Percentiles rank a stretch among this genome's conserved stretches.
These are phyloP conservation scores for Colinus virginianus DNA, from an alignment of 2,113 vertebrate species.

Conservation along the genomic window DNA sequence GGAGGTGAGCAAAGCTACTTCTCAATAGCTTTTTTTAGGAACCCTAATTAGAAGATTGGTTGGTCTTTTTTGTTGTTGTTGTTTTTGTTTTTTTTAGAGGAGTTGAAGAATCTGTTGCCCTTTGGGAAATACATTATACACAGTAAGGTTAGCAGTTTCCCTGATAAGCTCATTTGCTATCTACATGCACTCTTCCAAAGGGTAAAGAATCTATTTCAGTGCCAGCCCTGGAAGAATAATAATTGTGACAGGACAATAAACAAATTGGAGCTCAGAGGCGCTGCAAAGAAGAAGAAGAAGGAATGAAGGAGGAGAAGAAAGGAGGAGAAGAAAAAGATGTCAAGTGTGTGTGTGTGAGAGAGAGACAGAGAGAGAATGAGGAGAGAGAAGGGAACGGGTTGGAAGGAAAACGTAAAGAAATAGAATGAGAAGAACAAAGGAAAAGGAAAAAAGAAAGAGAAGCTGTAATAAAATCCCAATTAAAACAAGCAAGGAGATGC, in stretches of 20 bases:
- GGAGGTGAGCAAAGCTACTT: neutral
- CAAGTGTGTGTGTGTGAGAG: no score
- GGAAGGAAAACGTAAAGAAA: no score
- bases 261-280: neutral
- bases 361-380: neutral
- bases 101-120: neutral
- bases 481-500: no score
- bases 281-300: neutral
- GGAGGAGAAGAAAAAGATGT: neutral
- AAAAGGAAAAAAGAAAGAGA: neutral
- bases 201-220: slow-evolving; percentile 34
- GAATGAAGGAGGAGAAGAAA: neutral
- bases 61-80: no score
- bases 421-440: neutral
- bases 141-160: neutral
- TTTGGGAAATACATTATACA: neutral
- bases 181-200: slow-evolving; percentile 1
- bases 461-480: no score
- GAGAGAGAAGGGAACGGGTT: no score
- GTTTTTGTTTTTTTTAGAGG: neutral
- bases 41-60: neutral
- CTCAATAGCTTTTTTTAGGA: neutral
- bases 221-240: neutral
- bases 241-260: neutral
- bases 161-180: slow-evolving; percentile 11